Evolutionary conservation across 2,113 vertebrate species (phyloP).

Genomic region (Nansenia antarctica): DNA sequence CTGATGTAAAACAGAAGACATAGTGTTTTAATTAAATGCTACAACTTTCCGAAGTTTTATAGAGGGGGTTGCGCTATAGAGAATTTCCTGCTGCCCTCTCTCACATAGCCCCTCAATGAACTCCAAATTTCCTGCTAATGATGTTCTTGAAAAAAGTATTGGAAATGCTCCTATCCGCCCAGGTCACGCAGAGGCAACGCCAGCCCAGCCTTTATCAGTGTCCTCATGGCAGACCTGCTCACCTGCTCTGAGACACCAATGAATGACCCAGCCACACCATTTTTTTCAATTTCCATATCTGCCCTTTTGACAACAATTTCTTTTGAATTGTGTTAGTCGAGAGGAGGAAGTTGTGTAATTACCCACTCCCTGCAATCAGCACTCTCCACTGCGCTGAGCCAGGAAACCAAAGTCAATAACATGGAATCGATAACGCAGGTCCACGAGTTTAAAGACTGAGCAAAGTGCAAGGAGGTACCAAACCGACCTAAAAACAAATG

Average conservation of each 20-base stretch:
- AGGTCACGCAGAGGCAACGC: not conserved
- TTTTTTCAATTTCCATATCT: not conserved
- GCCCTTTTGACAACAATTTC: not conserved
- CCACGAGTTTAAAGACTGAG: conserved; percentile 45
- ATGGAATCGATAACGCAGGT: conserved; percentile 44
- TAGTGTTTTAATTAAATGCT: conserved; percentile 71
- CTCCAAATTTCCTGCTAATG: not conserved
- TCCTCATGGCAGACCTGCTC: too few relatives aligned
- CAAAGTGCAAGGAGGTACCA: conserved; percentile 56
- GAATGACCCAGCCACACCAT: too few relatives aligned
- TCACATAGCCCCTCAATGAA: conserved; percentile 39
- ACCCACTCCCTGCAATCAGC: conserved; percentile 4
- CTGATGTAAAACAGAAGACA: conserved; percentile 53
- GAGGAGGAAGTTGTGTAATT: conserved; percentile 24
- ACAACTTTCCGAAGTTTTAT: conserved; percentile 39
- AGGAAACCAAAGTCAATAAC: conserved; percentile 49
- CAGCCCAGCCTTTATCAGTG: not conserved
- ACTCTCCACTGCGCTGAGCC: not conserved
- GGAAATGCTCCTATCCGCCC: not conserved
- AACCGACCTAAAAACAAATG: not conserved
- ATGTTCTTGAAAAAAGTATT: not conserved
- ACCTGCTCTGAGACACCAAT: too few relatives aligned
- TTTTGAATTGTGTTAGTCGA: not conserved
- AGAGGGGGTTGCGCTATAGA: conserved; percentile 29
- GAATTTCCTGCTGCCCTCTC: conserved; percentile 19